These are phyloP conservation scores for Hydrochoerus hydrochaeris DNA, from an alignment of 2,113 vertebrate species.

Conservation along the genomic window DNA sequence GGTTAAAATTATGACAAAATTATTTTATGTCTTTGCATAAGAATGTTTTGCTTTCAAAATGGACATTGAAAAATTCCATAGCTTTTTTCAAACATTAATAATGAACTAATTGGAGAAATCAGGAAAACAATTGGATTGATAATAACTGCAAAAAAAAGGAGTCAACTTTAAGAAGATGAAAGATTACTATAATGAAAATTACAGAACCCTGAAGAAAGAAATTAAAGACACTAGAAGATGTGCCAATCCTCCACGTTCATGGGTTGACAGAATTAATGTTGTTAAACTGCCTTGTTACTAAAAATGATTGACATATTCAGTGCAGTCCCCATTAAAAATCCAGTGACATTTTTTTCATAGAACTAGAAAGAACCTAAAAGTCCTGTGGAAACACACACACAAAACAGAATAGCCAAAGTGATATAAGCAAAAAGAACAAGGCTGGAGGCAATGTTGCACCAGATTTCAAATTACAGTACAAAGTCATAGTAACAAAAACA, in stretches of 20 bases:
- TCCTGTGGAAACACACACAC: background rate
- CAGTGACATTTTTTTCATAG: background rate
- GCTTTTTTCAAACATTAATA: background rate
- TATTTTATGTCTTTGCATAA: background rate
- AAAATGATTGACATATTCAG: background rate
- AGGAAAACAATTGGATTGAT: background rate
- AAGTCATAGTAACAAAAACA: background rate
- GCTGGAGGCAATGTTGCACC: background rate
- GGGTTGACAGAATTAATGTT: background rate
- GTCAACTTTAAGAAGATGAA: background rate
- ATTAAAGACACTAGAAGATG: background rate
- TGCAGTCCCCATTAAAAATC: background rate
- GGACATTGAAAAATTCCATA: background rate
- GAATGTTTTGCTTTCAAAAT: background rate
- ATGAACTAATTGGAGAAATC: background rate
- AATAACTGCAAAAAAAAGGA: background rate
- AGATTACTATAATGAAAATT: background rate
- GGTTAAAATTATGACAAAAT: background rate
- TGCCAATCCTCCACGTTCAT: background rate
- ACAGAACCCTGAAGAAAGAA: background rate
- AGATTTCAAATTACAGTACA: background rate
- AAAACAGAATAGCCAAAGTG: background rate
- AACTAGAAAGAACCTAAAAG: background rate
- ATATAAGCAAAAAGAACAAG: background rate
- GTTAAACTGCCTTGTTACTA: background rate